phyloP scores from a whole-genome alignment of 2,113 vertebrate species.

The Rhinoptilus africanus region DNA sequence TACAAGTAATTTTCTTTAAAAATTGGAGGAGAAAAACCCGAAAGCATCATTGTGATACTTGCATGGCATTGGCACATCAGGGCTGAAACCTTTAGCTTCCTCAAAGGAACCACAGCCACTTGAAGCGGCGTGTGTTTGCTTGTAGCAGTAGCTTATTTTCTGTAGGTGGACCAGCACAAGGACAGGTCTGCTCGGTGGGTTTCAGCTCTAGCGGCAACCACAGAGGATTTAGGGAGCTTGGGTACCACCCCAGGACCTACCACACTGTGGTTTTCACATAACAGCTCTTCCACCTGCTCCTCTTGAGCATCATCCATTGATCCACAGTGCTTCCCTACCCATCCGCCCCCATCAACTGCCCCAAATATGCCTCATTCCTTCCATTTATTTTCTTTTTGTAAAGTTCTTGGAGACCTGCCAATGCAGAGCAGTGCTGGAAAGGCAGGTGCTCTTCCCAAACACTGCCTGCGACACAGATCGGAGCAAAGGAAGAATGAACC shows the following conservation, averaged over 20 bases:
- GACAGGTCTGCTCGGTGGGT: neutral
- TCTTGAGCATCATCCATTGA: neutral
- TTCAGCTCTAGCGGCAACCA: neutral
- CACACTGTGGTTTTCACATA: neutral
- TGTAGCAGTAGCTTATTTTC: neutral
- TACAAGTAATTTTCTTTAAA: neutral
- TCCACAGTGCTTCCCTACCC: neutral
- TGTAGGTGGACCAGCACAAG: neutral
- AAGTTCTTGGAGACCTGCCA: neutral
- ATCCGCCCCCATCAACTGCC: neutral
- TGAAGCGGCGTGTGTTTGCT: neutral
- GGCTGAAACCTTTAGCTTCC: neutral
- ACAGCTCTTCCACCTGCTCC: neutral
- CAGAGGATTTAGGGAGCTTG: neutral
- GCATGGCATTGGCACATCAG: neutral
- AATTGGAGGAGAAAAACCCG: neutral
- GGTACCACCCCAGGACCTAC: neutral
- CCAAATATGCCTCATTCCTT: neutral
- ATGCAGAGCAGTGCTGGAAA: neutral
- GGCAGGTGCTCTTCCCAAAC: neutral
- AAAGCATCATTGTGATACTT: neutral
- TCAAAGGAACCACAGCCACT: neutral
- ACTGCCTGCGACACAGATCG: neutral
- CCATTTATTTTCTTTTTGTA: neutral
- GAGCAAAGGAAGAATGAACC: neutral